Evolutionary conservation across 2,113 vertebrate species (phyloP).

Genomic region (Caracal caracal): DNA sequence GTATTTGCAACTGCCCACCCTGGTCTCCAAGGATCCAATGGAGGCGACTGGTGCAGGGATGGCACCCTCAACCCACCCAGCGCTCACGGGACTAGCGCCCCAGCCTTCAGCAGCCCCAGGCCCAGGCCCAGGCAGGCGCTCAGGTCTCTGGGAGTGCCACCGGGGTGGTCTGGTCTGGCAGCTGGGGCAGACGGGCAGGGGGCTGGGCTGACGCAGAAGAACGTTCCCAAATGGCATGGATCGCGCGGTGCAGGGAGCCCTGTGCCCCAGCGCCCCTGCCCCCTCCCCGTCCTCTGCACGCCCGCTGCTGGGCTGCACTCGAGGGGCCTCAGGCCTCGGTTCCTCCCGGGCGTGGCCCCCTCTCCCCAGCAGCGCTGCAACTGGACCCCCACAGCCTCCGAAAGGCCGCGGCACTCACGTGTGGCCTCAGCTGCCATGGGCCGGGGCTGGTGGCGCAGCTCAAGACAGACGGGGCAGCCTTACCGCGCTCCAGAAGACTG

Average conservation of each 20-base stretch:
- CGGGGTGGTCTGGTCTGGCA: neutral
- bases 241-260: neutral
- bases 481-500: neutral
- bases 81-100: neutral
- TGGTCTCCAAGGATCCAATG: neutral
- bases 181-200: neutral
- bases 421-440: neutral
- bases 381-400: neutral
- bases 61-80: neutral
- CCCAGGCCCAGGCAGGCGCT: neutral
- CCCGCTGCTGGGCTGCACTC: neutral
- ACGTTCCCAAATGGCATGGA: neutral
- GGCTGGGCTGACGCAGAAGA: neutral
- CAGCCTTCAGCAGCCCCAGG: neutral
- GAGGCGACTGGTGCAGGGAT: neutral
- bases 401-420: neutral
- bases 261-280: neutral
- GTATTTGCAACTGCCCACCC: neutral
- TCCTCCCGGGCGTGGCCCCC: neutral
- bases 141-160: neutral
- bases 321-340: neutral
- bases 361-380: neutral
- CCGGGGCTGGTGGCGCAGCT: neutral
- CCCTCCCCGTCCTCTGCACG: neutral
- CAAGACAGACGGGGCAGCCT: neutral